These are phyloP conservation scores for Eupithecia subfuscata DNA, from an alignment of 2,888 invertebrate species.

Conservation along the genomic window DNA sequence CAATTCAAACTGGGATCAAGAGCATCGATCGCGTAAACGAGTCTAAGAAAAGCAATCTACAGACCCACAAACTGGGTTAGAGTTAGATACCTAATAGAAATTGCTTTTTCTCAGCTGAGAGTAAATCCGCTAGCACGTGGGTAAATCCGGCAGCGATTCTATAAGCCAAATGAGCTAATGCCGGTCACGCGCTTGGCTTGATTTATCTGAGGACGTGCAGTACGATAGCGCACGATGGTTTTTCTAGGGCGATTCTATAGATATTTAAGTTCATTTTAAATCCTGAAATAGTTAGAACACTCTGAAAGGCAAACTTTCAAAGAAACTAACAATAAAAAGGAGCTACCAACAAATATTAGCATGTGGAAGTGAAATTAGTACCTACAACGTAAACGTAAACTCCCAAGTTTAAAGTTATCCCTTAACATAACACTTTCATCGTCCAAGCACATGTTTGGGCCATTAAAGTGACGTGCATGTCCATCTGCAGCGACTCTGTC, in stretches of 20 bases:
- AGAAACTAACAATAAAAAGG: too few relatives aligned
- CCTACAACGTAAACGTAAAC: too few relatives aligned
- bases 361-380: too few relatives aligned
- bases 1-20: background rate
- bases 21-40: background rate
- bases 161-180: slow-evolving; percentile 17
- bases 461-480: too few relatives aligned
- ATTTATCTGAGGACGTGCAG: slow-evolving; percentile 19
- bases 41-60: background rate
- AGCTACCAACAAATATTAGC: too few relatives aligned
- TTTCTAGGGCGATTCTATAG: background rate
- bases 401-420: too few relatives aligned
- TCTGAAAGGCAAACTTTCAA: too few relatives aligned
- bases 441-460: too few relatives aligned
- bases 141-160: slow-evolving; percentile 12
- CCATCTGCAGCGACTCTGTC: too few relatives aligned
- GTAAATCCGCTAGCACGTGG: slow-evolving; percentile 6
- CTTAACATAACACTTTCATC: too few relatives aligned
- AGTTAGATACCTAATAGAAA: slow-evolving; percentile 1
- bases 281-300: background rate
- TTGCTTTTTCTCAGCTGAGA: background rate
- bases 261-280: background rate
- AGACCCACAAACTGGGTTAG: background rate
- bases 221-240: background rate
- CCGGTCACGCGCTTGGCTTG: slow-evolving; percentile 13